These are phyloP conservation scores for Oenanthe oenanthe DNA, from an alignment of 2,113 vertebrate genomes.

Conservation along the genomic window DNA sequence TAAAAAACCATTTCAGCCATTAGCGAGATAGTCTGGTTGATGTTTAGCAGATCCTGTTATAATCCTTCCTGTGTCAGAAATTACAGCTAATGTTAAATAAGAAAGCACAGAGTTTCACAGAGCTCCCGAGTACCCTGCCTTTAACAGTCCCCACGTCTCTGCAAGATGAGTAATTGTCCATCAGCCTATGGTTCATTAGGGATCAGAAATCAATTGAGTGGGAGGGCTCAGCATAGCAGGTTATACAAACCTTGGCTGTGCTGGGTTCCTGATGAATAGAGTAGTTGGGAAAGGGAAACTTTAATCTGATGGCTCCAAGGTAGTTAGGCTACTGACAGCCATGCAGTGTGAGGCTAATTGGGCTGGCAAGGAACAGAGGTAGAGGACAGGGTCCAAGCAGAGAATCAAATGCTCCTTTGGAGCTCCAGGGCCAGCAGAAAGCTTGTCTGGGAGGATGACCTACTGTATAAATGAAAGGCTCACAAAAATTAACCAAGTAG, in stretches of 20 bases:
- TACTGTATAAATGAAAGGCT: conserved; percentile 67
- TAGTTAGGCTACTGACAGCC: conserved; percentile 76
- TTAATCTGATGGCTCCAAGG: conserved; percentile 78
- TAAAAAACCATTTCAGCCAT: conserved; percentile 20
- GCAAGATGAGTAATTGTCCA: conserved; percentile 78
- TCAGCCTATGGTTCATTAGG: conserved; percentile 80
- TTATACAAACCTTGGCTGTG: conserved; percentile 75
- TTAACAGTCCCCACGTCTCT: conserved; percentile 68
- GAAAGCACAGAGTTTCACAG: conserved; percentile 63
- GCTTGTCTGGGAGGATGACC: conserved; percentile 54
- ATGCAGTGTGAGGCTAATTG: conserved; percentile 75
- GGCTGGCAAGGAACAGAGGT: conserved; percentile 68
- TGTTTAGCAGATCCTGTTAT: conserved; percentile 39
- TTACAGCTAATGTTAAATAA: conserved; percentile 68
- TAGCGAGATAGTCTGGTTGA: conserved; percentile 39
- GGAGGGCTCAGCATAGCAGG: conserved; percentile 75
- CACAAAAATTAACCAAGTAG: conserved; percentile 64
- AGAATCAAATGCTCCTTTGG: conserved; percentile 64
- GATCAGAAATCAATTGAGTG: conserved; percentile 82
- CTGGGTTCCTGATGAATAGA: conserved; percentile 81
- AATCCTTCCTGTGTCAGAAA: conserved; percentile 65
- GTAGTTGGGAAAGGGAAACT: conserved; percentile 68
- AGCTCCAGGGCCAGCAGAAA: conserved; percentile 62
- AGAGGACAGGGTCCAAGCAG: conserved; percentile 54
- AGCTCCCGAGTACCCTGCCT: conserved; percentile 59